Evolutionary conservation across 2,113 vertebrate species (phyloP), one percentile per base, ranked within the genome.

Genomic region (Plotosus lineatus): DNA sequence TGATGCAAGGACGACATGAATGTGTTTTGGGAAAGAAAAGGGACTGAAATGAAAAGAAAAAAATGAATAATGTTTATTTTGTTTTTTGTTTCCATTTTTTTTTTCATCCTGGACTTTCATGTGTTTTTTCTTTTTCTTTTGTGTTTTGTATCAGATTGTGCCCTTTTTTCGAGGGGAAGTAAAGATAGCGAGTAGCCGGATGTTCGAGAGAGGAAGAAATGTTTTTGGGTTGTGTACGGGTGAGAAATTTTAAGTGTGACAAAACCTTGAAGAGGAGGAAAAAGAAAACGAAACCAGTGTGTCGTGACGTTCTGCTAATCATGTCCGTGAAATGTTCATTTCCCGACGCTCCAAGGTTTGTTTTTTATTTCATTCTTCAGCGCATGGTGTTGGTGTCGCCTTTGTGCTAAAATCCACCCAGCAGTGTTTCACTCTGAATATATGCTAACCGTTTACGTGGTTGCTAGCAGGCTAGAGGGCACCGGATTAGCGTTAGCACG

Each of bases 11-110:
- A 83, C 83, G 56, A 85, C 85, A 61, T 80, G 26, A 79, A 91
- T 12, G 88, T 88, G 82, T 71, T 81, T 21, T n/a, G n/a, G 44
- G 86, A 86, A 90, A 83, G 82, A 84, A 89, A 88, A 89, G 78
- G 51, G 83, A 76, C 17, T 82, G 85, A 84, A 51, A 55, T 79
- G 23, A 33, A 66, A 63, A 71, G 19, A 36, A 50, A 42, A 50
- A 72, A 51, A 81, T 28, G 0, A 46, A 72, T 26, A 50, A 75
- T 81, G 40, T 82, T 81, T 82, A 60, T 28, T 31, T 50, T 31
- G 7, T 69, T n/a, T 26, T 17, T 84, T 79, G 15, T 69, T 44
- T 80, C 78, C 36, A 31, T 84, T 75, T 69, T 78, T 68, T 68
- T 48, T 75, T 26, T 73, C 28, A 65, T 14, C 5, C 8, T 83